phyloP scores from a whole-genome alignment of 2,113 vertebrate genomes.

The Ibidorhyncha struthersii region DNA sequence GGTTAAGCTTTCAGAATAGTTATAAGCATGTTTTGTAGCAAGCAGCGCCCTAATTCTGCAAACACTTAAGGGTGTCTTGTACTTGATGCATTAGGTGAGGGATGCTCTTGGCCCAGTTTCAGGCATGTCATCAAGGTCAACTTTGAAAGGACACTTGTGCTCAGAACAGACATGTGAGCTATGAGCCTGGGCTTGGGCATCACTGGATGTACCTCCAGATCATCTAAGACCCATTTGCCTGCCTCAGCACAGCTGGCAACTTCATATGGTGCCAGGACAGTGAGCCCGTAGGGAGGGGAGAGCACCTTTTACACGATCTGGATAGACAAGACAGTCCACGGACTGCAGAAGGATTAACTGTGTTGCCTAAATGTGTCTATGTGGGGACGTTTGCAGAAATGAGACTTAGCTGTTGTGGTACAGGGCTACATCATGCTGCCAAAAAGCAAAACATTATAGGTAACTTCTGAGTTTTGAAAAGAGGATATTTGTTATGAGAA shows the following conservation, averaged over 20 bases:
- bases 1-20: not conserved
- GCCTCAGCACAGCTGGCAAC: not conserved
- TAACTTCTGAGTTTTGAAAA: not conserved
- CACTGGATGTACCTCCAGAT: not conserved
- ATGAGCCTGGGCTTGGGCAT: accelerated
- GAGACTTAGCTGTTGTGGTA: not conserved
- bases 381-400: accelerated
- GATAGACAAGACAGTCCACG: not conserved
- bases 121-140: not conserved
- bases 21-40: not conserved
- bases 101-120: not conserved
- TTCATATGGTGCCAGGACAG: not conserved
- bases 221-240: not conserved
- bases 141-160: not conserved
- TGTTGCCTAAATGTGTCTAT: not conserved
- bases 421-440: not conserved
- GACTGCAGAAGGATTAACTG: not conserved
- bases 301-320: not conserved
- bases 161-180: not conserved
- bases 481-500: not conserved
- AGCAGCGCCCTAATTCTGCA: not conserved
- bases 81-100: not conserved
- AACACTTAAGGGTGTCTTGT: accelerated
- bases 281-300: accelerated
- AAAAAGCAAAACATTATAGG: not conserved